phyloP scores from a whole-genome alignment of 2,113 vertebrate genomes.

The Melospiza melodia region DNA sequence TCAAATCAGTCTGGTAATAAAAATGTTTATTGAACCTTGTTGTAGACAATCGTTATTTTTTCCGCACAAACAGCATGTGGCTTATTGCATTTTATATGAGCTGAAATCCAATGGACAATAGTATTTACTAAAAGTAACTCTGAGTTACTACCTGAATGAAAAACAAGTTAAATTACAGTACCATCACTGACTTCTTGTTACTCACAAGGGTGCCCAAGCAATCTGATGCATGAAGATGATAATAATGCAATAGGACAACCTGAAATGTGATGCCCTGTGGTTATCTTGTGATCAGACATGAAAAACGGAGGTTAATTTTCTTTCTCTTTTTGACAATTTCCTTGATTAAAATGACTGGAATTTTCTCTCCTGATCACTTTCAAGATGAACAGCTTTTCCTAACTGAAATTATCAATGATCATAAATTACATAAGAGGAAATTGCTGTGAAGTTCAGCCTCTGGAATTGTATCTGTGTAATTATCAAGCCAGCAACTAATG shows the following conservation, averaged over 20 bases:
- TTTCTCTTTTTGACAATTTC: background rate
- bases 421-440: background rate
- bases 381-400: background rate
- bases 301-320: background rate
- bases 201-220: background rate
- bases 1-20: background rate
- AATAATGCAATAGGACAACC: background rate
- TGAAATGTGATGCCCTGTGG: background rate
- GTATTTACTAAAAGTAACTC: background rate
- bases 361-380: slow-evolving; percentile 1
- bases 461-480: background rate
- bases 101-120: background rate
- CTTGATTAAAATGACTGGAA: slow-evolving; percentile 32
- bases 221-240: background rate
- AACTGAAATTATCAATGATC: background rate
- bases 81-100: background rate
- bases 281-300: background rate
- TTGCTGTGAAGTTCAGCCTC: background rate
- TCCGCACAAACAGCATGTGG: background rate
- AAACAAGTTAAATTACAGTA: background rate
- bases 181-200: background rate
- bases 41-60: background rate
- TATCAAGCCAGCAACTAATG: background rate
- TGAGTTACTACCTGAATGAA: background rate
- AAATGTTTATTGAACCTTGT: background rate